Evolutionary conservation across 64 coral and sea anemone species (phyloP), one percentile per base, ranked within the genome.

Genomic region (Exaiptasia diaphana): DNA sequence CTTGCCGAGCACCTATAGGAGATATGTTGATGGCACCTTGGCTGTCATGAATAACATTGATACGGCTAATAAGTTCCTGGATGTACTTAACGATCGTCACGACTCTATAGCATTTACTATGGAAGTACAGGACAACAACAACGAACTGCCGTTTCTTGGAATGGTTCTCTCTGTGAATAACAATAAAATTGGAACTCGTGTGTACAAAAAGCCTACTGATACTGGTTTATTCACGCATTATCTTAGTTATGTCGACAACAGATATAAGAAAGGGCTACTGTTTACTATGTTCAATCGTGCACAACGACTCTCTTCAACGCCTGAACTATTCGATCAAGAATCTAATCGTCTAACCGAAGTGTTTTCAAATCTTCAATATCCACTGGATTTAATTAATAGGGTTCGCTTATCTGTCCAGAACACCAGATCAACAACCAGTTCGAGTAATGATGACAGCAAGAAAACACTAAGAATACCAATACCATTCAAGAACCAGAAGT

Each of bases 221-320:
- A 56, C 53, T 56, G 53, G 53, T 3, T 56, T 56, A 56, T 56
- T 4, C 18, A 56, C 53, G 18, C 53, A 56, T 20, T 56, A 56
- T 23, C 53, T n/a, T 3, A 68, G 64, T n/a, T 10, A 80, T 85
- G 55, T 63, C 17, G 69, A 85, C 31, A 13, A 44, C 38, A 18
- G 50, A 22, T 85, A 75, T 25, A 75, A 85, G 63, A 68, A 40
- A 85, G 52, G 65, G 36, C 68, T 62, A 31, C 52, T 75, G 31
- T 75, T 43, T n/a, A 75, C 68, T 29, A 74, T 85, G 83, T 60
- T 77, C 17, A 77, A 87, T 29, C 83, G 57, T 18, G 83, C 83
- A 30, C 34, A 87, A 23, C 29, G 71, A 31, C 52, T 87, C 4
- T 87, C 83, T 30, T 87, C 83, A 17, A 60, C 71, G 50, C 71